These are phyloP conservation scores for Choreutis nemorana DNA, from an alignment of 2,888 invertebrate genomes.

Conservation along the genomic window DNA sequence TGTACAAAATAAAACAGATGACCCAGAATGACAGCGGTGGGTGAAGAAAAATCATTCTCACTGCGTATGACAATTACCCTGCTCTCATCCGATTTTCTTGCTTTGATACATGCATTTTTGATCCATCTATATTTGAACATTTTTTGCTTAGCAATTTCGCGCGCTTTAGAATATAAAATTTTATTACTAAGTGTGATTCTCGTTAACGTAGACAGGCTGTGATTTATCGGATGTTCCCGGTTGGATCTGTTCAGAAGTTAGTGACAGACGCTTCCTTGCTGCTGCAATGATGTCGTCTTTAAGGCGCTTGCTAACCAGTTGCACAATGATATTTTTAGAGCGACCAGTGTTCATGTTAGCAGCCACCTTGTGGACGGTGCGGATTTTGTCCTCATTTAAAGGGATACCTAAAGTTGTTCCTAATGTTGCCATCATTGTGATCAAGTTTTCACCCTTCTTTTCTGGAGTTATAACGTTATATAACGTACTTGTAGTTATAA, in stretches of 20 bases:
- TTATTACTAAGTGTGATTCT: slow-evolving; percentile 7
- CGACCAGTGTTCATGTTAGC: slow-evolving; percentile 1
- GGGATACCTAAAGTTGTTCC: slow-evolving; percentile 4
- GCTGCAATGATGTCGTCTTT: slow-evolving; percentile 7
- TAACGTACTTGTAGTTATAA: too few species aligned
- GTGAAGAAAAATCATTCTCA: background rate
- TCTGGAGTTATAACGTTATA: too few species aligned
- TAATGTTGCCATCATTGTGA: slow-evolving; percentile 1
- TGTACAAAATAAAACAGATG: background rate
- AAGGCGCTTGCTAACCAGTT: slow-evolving; percentile 6
- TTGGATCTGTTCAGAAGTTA: slow-evolving; percentile 2
- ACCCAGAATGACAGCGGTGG: background rate
- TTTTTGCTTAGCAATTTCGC: background rate
- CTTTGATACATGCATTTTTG: background rate
- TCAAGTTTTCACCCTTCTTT: slow-evolving; percentile 6
- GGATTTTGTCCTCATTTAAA: background rate
- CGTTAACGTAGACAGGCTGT: slow-evolving; percentile 3
- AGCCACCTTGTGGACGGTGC: slow-evolving; percentile 5
- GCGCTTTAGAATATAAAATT: slow-evolving; percentile 1
- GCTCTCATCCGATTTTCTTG: background rate
- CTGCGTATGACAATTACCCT: background rate
- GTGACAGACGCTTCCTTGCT: slow-evolving; percentile 4
- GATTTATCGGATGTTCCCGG: background rate
- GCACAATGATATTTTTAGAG: slow-evolving; percentile 9
- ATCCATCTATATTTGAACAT: background rate